A percentile compares a stretch with the other conserved stretches of the same genome.
Conservation (phyloP, 2,113 vertebrate species). For the Neoarius graeffei region DNA sequence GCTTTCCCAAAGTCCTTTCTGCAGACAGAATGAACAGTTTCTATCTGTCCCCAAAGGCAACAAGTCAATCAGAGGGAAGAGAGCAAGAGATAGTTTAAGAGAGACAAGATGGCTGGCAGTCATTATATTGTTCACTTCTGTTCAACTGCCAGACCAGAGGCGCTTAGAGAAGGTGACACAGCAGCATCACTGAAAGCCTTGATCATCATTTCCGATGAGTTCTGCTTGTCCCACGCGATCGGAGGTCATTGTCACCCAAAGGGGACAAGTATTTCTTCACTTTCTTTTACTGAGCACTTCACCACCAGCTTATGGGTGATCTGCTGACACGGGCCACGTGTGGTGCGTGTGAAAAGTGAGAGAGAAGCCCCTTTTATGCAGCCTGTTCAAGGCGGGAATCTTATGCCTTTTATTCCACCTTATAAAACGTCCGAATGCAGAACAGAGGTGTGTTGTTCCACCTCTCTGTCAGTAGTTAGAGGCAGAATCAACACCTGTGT, state of each 20-base stretch:
- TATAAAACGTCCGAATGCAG: too few relatives aligned
- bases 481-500: too few relatives aligned
- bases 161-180: slow-evolving; percentile 8
- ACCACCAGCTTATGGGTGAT: slow-evolving; percentile 9
- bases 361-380: background rate
- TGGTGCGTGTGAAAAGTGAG: slow-evolving; percentile 16
- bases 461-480: too few relatives aligned
- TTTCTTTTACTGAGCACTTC: background rate
- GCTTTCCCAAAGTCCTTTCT: slow-evolving; percentile 2
- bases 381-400: too few relatives aligned
- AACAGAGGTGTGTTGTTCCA: too few relatives aligned
- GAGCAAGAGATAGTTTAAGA: slow-evolving; percentile 33
- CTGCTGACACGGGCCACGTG: background rate
- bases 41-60: slow-evolving; percentile 37
- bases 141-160: slow-evolving; percentile 32
- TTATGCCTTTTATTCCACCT: too few relatives aligned
- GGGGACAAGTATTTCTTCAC: slow-evolving; percentile 18
- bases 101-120: slow-evolving; percentile 47
- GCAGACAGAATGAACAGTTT: slow-evolving; percentile 39
- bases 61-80: background rate
- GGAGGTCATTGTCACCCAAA: slow-evolving; percentile 39
- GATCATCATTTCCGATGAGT: slow-evolving; percentile 6
- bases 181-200: slow-evolving; percentile 13
- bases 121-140: slow-evolving; percentile 26
- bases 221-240: slow-evolving; percentile 1